These are phyloP conservation scores for Matsumurasca onukii DNA, from an alignment of 1,140 invertebrate species.

Conservation along the genomic window DNA sequence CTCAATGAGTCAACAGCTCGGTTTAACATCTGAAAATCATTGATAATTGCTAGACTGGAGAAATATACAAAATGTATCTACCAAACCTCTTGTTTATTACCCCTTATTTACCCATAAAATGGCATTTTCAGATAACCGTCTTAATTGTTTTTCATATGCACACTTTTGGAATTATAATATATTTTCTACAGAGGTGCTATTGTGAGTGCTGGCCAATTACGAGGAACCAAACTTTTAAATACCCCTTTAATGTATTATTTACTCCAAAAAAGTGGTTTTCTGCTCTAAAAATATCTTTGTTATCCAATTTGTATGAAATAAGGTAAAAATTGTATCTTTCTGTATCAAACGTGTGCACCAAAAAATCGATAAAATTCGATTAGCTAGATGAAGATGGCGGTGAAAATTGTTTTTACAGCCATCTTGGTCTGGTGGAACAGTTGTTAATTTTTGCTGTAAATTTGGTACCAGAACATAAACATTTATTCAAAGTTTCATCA, in stretches of 20 bases:
- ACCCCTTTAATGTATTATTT: too few relatives aligned
- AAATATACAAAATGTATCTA: conserved; percentile 35
- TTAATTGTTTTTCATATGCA: conserved; percentile 3
- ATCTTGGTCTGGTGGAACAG: too few relatives aligned
- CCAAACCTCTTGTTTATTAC: background rate
- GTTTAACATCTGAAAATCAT: conserved; percentile 65
- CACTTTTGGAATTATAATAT: conserved; percentile 21
- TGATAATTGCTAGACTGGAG: conserved; percentile 35
- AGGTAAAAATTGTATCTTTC: conserved; percentile 36
- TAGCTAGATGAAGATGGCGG: too few relatives aligned
- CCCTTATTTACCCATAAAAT: background rate
- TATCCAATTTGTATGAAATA: conserved; percentile 49
- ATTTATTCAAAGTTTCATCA: conserved; percentile 9
- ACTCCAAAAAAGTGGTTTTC: too few relatives aligned
- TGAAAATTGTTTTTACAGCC: too few relatives aligned
- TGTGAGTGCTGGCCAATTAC: too few relatives aligned
- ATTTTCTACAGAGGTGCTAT: conserved; percentile 6
- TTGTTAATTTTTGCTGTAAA: too few relatives aligned
- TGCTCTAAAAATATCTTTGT: too few relatives aligned
- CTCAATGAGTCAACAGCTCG: conserved; percentile 62
- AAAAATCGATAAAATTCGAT: too few relatives aligned
- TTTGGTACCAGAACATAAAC: too few relatives aligned
- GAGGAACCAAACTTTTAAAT: too few relatives aligned
- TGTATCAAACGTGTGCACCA: too few relatives aligned
- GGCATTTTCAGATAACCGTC: conserved; percentile 9